A percentile compares a stretch with the other conserved stretches of the same genome.
Conservation (phyloP, 2,888 invertebrate genomes). For the Aproaerema taeniolella region DNA sequence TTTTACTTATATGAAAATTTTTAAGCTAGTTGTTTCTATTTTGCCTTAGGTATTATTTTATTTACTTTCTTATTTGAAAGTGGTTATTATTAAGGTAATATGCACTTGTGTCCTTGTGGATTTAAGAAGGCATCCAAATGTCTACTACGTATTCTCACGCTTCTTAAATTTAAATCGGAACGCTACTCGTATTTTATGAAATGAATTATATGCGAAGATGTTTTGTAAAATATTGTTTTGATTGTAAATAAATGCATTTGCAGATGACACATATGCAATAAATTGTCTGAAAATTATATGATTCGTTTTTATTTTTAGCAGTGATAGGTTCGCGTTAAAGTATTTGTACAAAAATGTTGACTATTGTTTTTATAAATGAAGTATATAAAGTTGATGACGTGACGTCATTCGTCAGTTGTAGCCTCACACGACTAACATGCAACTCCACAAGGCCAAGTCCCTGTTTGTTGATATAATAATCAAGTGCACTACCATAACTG, state of each 20-base stretch:
- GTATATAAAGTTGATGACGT: constrained; percentile 75
- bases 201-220: constrained; percentile 49
- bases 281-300: constrained; percentile 68
- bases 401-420: constrained; percentile 63
- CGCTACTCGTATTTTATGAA: constrained; percentile 60
- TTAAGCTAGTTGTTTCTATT: constrained; percentile 72
- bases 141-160: constrained; percentile 68
- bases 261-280: constrained; percentile 71
- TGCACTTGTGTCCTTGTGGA: constrained; percentile 78
- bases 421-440: constrained; percentile 75
- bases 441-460: constrained; percentile 78
- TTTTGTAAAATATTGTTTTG: constrained; percentile 68
- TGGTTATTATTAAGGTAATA: constrained; percentile 59
- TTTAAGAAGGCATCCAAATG: constrained; percentile 52
- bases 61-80: constrained; percentile 72
- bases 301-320: constrained; percentile 60
- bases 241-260: constrained; percentile 76
- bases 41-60: constrained; percentile 70
- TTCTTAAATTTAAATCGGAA: constrained; percentile 57
- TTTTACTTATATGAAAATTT: constrained; percentile 68
- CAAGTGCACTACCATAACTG: constrained; percentile 75
- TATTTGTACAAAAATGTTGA: too few relatives aligned
- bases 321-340: constrained; percentile 43
- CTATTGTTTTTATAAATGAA: constrained; percentile 25
- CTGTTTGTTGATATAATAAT: constrained; percentile 67